Conservation (phyloP, 2,797 vertebrate genomes). For the Enoplosus armatus region DNA sequence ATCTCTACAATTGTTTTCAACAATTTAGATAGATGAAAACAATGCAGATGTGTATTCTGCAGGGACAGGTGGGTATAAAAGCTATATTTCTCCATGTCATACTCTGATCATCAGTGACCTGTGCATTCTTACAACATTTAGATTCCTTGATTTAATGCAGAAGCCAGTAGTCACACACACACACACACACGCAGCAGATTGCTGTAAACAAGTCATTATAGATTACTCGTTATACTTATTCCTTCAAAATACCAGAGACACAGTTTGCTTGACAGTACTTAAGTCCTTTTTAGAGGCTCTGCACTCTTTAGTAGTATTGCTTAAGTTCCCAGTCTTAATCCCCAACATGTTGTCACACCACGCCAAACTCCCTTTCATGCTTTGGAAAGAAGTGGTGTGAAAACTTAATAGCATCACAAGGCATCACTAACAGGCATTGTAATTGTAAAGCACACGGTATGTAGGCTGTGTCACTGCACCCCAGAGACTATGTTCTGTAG, state of each 20-base stretch:
- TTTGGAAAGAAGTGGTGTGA: background rate
- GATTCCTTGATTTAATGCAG: background rate
- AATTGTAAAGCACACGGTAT: constrained; percentile 8
- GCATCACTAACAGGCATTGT: background rate
- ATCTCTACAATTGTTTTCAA: constrained; percentile 23
- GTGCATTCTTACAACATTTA: background rate
- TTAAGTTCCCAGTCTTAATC: background rate
- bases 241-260: background rate
- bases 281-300: too few species aligned
- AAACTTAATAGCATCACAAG: background rate
- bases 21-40: constrained; percentile 21
- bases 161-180: background rate
- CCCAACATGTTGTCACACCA: background rate
- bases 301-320: too few species aligned
- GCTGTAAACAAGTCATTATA: background rate
- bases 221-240: background rate
- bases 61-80: background rate
- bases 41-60: constrained; percentile 1
- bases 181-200: background rate
- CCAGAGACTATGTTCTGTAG: background rate
- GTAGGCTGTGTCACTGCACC: background rate
- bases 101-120: constrained; percentile 1
- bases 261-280: background rate
- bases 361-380: constrained; percentile 1
- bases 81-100: background rate